These are phyloP conservation scores for Ennomos erosarius DNA, from an alignment of 2,888 invertebrate species.

Conservation along the genomic window DNA sequence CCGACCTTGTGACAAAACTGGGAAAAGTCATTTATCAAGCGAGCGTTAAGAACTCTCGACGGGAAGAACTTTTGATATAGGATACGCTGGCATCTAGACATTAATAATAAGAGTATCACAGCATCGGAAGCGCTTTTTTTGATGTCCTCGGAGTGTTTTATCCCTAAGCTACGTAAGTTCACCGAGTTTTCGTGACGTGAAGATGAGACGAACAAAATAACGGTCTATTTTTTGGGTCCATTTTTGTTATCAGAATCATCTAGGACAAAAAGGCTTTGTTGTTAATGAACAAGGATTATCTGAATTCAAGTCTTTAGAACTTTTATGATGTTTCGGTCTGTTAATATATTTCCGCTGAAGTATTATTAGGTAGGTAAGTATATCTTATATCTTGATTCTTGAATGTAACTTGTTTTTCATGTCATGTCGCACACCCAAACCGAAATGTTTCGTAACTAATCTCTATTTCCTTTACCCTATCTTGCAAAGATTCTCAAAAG, in stretches of 20 bases:
- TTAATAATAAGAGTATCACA: conserved; percentile 83
- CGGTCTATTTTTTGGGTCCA: conserved; percentile 49
- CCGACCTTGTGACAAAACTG: conserved; percentile 58
- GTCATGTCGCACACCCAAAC: too few species aligned
- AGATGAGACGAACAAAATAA: conserved; percentile 56
- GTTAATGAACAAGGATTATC: too few species aligned
- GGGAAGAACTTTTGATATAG: conserved; percentile 81
- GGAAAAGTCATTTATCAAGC: conserved; percentile 83
- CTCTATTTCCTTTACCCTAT: not conserved
- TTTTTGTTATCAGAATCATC: not conserved
- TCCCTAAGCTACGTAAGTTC: conserved; percentile 75
- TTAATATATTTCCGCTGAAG: too few species aligned
- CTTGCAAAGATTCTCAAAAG: conserved; percentile 31
- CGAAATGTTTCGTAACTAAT: not conserved
- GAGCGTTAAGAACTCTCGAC: conserved; percentile 81
- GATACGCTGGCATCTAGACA: conserved; percentile 77
- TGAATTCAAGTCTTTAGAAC: too few species aligned
- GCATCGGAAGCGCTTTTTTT: conserved; percentile 72
- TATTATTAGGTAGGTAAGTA: too few species aligned
- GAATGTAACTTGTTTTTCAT: too few species aligned
- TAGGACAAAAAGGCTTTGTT: not conserved
- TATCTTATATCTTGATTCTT: too few species aligned
- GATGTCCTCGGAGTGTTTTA: conserved; percentile 75
- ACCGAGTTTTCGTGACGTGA: conserved; percentile 58
- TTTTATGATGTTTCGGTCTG: too few species aligned